A percentile compares a stretch with the other conserved stretches of the same genome.
These are phyloP conservation scores for Drosophila formosana DNA, from an alignment of 2,888 invertebrate genomes.

Conservation along the genomic window DNA sequence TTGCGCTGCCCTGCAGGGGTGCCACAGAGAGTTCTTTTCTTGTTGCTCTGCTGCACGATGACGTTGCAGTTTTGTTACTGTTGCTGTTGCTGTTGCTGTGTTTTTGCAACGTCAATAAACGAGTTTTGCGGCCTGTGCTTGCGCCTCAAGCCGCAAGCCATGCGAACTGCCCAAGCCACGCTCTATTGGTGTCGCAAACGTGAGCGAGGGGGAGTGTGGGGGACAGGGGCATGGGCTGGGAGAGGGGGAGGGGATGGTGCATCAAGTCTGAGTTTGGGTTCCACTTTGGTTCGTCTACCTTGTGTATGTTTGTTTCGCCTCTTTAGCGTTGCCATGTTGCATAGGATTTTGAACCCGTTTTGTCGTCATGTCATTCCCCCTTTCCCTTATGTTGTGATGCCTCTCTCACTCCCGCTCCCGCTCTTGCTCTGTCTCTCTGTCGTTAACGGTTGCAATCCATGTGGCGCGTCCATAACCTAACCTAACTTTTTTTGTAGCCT, in stretches of 20 bases:
- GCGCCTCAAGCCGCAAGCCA: constrained; percentile 30
- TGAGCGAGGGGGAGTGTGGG: background rate
- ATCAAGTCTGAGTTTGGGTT: constrained; percentile 48
- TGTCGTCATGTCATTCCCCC: constrained; percentile 56
- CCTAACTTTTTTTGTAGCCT: constrained; percentile 70
- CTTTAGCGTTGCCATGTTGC: constrained; percentile 75
- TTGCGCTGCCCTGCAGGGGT: constrained; percentile 28
- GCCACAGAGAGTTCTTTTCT: constrained; percentile 19
- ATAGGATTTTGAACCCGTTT: constrained; percentile 83
- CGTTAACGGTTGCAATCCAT: constrained; percentile 55
- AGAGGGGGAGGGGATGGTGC: background rate
- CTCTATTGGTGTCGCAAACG: constrained; percentile 62
- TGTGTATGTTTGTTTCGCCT: constrained; percentile 23
- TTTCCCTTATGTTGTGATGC: background rate
- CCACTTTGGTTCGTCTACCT: constrained; percentile 74
- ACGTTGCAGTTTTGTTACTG: constrained; percentile 65
- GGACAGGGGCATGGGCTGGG: background rate
- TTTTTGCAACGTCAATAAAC: constrained; percentile 62
- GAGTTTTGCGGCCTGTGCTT: constrained; percentile 60
- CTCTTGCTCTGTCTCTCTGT: background rate
- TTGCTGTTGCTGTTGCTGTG: constrained; percentile 19
- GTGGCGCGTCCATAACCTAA: constrained; percentile 82
- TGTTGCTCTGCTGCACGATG: constrained; percentile 44
- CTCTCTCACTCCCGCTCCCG: background rate
- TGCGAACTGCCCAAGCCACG: constrained; percentile 53